These are phyloP conservation scores for Felis chaus DNA, from an alignment of 2,113 vertebrate species.

Conservation along the genomic window DNA sequence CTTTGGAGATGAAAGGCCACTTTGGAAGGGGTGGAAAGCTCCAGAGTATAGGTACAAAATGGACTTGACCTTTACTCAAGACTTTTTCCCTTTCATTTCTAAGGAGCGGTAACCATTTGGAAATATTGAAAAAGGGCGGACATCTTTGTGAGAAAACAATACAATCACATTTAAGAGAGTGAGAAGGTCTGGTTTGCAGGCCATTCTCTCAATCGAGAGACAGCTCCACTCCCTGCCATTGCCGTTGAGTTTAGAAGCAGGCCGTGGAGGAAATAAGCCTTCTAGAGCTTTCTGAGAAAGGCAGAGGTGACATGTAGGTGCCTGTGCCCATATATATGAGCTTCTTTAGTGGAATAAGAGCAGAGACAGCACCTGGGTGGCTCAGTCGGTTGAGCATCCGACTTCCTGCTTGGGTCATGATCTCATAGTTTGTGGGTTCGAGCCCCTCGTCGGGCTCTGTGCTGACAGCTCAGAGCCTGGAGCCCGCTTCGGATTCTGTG, in stretches of 20 bases:
- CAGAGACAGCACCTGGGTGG: background rate
- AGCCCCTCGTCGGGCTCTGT: too few relatives aligned
- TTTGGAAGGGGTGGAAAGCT: conserved; percentile 24
- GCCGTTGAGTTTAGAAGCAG: background rate
- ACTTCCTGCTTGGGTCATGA: too few relatives aligned
- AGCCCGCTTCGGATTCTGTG: too few relatives aligned
- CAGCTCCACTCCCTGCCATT: background rate
- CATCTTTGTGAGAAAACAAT: background rate
- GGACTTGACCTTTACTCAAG: conserved; percentile 15
- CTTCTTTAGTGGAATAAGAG: conserved; percentile 38
- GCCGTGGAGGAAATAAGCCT: background rate
- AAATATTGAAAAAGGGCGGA: background rate
- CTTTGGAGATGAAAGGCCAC: conserved; percentile 25
- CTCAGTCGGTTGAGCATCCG: too few relatives aligned
- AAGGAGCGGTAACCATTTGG: background rate
- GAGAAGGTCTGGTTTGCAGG: background rate
- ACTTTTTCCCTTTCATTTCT: conserved; percentile 31
- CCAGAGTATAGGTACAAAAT: conserved; percentile 24
- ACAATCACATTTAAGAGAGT: background rate
- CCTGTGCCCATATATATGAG: background rate
- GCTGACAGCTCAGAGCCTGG: too few relatives aligned
- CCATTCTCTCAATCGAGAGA: background rate
- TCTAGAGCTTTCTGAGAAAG: background rate
- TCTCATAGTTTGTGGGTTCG: too few relatives aligned
- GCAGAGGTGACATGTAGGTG: background rate